Conservation (phyloP, 1,140 invertebrate genomes). For the Eurosta solidaginis region DNA sequence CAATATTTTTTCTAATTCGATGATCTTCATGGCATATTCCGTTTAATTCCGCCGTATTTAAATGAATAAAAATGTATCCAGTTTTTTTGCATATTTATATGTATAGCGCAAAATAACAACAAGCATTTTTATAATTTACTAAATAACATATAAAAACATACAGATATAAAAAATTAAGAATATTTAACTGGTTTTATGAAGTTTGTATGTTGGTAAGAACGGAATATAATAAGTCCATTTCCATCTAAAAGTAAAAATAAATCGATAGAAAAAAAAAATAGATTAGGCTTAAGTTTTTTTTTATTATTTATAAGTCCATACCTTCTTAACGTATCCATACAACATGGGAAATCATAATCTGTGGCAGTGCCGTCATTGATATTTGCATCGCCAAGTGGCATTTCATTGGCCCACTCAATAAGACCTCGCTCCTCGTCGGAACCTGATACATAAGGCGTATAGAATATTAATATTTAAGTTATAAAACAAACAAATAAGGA, state of each 20-base stretch:
- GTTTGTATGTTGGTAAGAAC: constrained; percentile 71
- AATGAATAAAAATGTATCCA: too few species aligned
- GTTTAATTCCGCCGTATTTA: too few species aligned
- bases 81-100: too few species aligned
- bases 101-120: background rate
- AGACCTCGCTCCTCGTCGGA: constrained; percentile 71
- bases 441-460: constrained; percentile 61
- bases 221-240: constrained; percentile 71
- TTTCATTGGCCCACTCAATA: constrained; percentile 72
- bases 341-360: constrained; percentile 76
- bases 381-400: constrained; percentile 64
- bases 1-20: too few species aligned
- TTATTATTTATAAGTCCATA: constrained; percentile 39
- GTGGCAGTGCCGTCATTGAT: constrained; percentile 62
- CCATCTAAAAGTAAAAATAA: constrained; percentile 63
- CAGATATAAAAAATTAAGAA: background rate
- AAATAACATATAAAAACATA: too few species aligned
- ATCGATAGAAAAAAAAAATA: constrained; percentile 4
- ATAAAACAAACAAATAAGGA: too few species aligned
- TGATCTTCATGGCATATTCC: too few species aligned
- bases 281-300: background rate
- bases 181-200: constrained; percentile 47
- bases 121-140: background rate
- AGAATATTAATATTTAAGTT: background rate
- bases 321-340: constrained; percentile 69